phyloP scores from a whole-genome alignment of 64 coral and sea anemone genomes.

The Anthopleura sola region DNA sequence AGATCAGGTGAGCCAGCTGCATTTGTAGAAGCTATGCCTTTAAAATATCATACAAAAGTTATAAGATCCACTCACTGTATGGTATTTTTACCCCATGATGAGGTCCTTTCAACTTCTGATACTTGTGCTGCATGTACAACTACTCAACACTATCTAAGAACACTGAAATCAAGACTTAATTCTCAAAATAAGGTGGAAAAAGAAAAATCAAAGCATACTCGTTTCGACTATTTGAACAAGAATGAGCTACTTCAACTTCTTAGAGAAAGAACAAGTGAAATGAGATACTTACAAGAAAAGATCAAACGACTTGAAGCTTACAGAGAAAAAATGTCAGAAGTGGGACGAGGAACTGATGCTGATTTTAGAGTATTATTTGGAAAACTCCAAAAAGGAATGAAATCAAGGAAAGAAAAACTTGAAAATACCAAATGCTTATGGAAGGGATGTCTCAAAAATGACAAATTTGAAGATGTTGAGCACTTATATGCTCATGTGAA shows the following conservation, averaged over 20 bases:
- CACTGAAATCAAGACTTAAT: constrained; percentile 53
- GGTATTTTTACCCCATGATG: constrained; percentile 44
- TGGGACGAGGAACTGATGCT: constrained; percentile 29
- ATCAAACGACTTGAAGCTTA: constrained; percentile 38
- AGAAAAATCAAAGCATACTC: constrained; percentile 27
- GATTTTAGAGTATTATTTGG: constrained; percentile 44
- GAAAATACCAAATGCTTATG: constrained; percentile 38
- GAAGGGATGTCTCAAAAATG: constrained; percentile 17
- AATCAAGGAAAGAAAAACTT: constrained; percentile 24
- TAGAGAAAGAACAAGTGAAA: constrained; percentile 36
- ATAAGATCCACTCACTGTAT: constrained; percentile 53
- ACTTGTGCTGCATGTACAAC: constrained; percentile 42
- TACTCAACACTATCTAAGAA: constrained; percentile 49
- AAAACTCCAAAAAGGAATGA: constrained; percentile 25
- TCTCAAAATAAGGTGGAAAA: not conserved
- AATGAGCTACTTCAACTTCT: constrained; percentile 38
- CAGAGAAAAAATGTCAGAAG: constrained; percentile 40
- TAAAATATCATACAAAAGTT: constrained; percentile 45
- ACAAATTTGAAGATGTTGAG: constrained; percentile 56
- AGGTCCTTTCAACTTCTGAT: constrained; percentile 30
- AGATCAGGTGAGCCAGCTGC: constrained; percentile 51
- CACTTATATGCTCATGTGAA: constrained; percentile 48
- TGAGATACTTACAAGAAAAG: constrained; percentile 36
- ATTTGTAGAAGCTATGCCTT: constrained; percentile 42
- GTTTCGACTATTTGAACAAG: constrained; percentile 51